Base-by-base conservation (phyloP, 1,140 invertebrate genomes). In the Bombyx mandarina region DNA sequence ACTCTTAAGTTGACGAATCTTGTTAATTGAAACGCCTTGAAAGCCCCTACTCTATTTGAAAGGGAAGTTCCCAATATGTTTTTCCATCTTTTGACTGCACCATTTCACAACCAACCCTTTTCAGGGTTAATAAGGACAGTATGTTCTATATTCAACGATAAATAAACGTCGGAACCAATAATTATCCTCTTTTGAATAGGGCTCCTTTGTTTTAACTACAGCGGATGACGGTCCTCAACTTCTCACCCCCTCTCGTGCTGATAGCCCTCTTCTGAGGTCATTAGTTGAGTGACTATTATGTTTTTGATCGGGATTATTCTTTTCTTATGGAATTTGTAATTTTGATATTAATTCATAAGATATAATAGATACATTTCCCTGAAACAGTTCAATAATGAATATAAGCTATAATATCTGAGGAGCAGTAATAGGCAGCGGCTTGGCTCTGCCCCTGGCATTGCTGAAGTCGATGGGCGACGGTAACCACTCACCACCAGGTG, bases 261-360 rank as follows among this genome's bases (percentile, higher is more conserved):
- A 81, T 77, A 73, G 76, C 73, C 68, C 81, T 82, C 79, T 76
- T 67, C 65, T 69, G 73, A 71, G 64, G 67, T 75, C 76, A 79
- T 80, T 78, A 78, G 71, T 75, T 72, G 79, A 80, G 69, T 69
- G 71, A 73, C 26, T 35, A 35, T 35, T 35, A 35, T 35, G 26
- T 35, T 35, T 35, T 35, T 5, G 26, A 0, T 35, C 26, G 26
- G 4, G 26, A 35, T 35, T 35, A 35, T 35, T 35, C 26, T 35
- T 35, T 35, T 35, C 4, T 35, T 3, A 35, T 35, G 26, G 26
- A 3, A 2, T 35, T 35, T 1, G 26, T 35, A 35, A 35, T 35
- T 35, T 35, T 35, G 26, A 5, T 35, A 35, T 5, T 35, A 35
- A 35, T 35, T 35, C 26, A 35, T 35, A 35, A 35, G 26, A 35